Conservation (phyloP, 1,140 invertebrate species). For the Alviniconcha marisindica region DNA sequence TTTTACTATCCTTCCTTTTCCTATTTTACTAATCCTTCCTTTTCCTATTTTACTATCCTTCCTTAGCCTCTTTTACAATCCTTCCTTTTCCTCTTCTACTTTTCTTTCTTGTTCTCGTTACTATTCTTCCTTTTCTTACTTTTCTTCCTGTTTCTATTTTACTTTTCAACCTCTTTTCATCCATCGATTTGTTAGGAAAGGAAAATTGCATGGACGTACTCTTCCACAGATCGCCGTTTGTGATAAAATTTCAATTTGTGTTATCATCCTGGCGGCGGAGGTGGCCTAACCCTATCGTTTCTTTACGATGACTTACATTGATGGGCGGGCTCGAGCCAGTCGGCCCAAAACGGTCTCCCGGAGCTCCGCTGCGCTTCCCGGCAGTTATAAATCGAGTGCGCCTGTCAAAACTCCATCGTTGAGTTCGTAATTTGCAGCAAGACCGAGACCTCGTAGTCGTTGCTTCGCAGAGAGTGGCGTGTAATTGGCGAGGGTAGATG, state of each 20-base stretch:
- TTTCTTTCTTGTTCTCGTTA: not conserved
- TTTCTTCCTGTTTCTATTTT: not conserved
- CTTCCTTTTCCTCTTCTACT: not conserved
- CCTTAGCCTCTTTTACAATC: not conserved
- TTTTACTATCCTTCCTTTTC: not conserved
- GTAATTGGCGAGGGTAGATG: not conserved
- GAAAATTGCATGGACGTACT: not conserved
- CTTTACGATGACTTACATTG: constrained; percentile 11
- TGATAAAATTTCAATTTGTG: constrained; percentile 35
- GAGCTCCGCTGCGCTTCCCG: not conserved
- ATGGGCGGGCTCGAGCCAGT: not conserved
- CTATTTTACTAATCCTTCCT: not conserved
- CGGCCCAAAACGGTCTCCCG: not conserved
- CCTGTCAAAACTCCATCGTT: constrained; percentile 4
- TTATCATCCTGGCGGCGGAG: not conserved
- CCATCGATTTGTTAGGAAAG: too few relatives aligned
- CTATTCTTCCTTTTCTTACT: not conserved
- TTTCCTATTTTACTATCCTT: not conserved
- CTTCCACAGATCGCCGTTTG: not conserved
- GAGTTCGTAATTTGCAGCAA: not conserved
- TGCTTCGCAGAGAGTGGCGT: not conserved
- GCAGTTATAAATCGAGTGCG: constrained; percentile 11
- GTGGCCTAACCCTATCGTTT: not conserved
- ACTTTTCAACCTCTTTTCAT: too few relatives aligned
- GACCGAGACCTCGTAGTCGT: not conserved